Evolutionary conservation across 2,888 invertebrate genomes (phyloP).

Genomic region (Cyrtodaria siliqua): DNA sequence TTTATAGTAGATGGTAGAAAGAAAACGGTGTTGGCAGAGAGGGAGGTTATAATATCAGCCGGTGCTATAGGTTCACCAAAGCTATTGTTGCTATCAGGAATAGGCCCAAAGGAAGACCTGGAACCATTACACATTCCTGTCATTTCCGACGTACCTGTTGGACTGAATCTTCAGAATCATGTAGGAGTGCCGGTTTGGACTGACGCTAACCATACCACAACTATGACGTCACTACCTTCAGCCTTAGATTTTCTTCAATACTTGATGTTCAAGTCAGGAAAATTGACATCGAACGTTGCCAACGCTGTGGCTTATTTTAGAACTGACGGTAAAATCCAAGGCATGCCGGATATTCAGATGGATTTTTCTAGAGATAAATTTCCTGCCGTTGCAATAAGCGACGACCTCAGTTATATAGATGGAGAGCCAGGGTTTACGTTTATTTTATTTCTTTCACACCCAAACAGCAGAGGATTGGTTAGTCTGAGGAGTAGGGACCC

Average conservation of each 20-base stretch:
- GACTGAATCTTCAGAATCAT: slow-evolving; percentile 80
- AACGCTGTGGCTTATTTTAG: slow-evolving; percentile 17
- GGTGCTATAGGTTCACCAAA: slow-evolving; percentile 84
- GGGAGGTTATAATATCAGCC: slow-evolving; percentile 81
- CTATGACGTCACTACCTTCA: neutral
- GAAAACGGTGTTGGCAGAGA: slow-evolving; percentile 56
- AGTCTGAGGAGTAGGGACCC: slow-evolving; percentile 92
- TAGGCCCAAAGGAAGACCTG: slow-evolving; percentile 83
- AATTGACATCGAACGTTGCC: slow-evolving; percentile 6
- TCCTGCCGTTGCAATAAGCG: neutral
- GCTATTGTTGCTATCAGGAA: slow-evolving; percentile 83
- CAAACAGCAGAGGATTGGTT: slow-evolving; percentile 93
- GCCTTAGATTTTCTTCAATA: slow-evolving; percentile 11
- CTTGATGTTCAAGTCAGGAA: slow-evolving; percentile 28
- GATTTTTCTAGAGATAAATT: slow-evolving; percentile 13
- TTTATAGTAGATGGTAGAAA: slow-evolving; percentile 60
- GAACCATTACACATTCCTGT: slow-evolving; percentile 78
- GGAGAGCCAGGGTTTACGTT: slow-evolving; percentile 22
- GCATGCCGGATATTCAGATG: slow-evolving; percentile 33
- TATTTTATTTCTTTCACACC: slow-evolving; percentile 75
- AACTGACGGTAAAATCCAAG: neutral
- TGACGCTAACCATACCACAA: neutral
- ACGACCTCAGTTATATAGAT: slow-evolving; percentile 1
- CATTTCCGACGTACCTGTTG: slow-evolving; percentile 79
- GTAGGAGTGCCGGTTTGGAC: slow-evolving; percentile 35